Evolutionary conservation across 2,888 invertebrate species (phyloP), one percentile per base, ranked within the genome.

Genomic region (Cybosia mesomella): DNA sequence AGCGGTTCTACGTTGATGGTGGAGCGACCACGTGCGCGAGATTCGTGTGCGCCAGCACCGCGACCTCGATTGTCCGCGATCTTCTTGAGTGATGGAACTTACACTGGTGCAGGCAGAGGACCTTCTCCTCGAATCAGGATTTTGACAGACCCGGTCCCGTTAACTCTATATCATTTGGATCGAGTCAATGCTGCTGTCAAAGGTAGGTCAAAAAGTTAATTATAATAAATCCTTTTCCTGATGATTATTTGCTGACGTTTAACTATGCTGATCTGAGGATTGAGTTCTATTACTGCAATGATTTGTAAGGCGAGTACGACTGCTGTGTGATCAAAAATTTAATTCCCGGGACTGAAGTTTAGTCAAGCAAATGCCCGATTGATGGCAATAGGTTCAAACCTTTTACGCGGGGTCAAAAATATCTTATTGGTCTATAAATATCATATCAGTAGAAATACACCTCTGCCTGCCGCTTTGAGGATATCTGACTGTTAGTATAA

Each of bases 111-210:
- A 61, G 86, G 87, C 24, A 84, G 91, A 76, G 89, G 89, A 71
- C 88, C 88, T 1, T 82, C 86, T 15, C 91, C 91, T 18, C 86
- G 91, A 59, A 84, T 95, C 36, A 88, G 89, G 54, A 83, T 95
- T 58, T 76, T 94, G 60, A 93, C 94, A 22, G 95, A 95, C 77
- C 95, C 95, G n/a, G 92, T 95, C 71, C 95, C 95, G 7, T 84
- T 95, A 75, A 95, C 95, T 4, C 88, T 95, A 36, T 95, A 95
- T 77, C 95, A 95, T 83, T 88, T 95, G 82, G 95, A 95, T 74
- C 89, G 95, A 83, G 89, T 95, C 65, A 95, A 95, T 78, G 95
- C 95, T 59, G 95, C 95, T 80, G 95, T 95, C 36, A 95, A 95
- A 95, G 95, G 95, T 95, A 87, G 79, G 88, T 58, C 24, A 18